Percentiles rank a stretch among this genome's conserved stretches.
These are phyloP conservation scores for Cassiopea xamachana DNA, from an alignment of 30 jellyfish, hydroid and myxozoan species.

Conservation along the genomic window DNA sequence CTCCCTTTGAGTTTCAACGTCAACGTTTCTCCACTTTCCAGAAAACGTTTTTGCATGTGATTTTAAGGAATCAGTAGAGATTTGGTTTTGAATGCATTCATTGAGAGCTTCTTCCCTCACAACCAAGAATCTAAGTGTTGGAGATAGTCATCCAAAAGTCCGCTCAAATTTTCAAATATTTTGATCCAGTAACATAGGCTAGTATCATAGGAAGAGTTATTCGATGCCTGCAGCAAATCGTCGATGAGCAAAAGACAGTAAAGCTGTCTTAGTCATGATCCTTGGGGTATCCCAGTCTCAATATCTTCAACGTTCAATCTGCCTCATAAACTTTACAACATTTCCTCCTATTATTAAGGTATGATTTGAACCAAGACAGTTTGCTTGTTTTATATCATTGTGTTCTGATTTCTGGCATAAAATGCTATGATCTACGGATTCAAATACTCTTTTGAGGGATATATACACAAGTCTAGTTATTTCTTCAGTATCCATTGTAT, in stretches of 20 bases:
- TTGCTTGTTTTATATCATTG: not conserved
- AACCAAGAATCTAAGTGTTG: not conserved
- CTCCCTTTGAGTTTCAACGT: not conserved
- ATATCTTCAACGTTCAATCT: not conserved
- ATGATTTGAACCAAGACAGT: conserved; percentile 8
- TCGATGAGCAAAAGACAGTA: not conserved
- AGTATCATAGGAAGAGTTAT: conserved; percentile 1
- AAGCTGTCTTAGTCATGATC: not conserved
- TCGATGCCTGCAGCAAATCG: not conserved
- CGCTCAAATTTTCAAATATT: not conserved
- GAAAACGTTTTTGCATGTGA: not conserved
- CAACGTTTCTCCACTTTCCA: not conserved
- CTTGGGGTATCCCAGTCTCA: conserved; percentile 6
- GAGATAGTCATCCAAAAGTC: not conserved
- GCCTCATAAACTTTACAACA: not conserved
- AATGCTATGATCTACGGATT: not conserved
- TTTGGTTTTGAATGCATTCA: not conserved
- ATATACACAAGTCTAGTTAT: not conserved
- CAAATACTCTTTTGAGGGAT: conserved; percentile 6
- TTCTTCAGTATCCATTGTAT: conserved; percentile 12
- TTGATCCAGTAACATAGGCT: not conserved
- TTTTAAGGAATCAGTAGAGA: not conserved
- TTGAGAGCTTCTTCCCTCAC: not conserved
- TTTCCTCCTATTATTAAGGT: not conserved
- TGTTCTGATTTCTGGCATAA: conserved; percentile 2